Percentiles rank a stretch among this genome's conserved stretches.
Evolutionary conservation across 2,797 vertebrate species (phyloP).

Genomic region (Phalanger gymnotis): DNA sequence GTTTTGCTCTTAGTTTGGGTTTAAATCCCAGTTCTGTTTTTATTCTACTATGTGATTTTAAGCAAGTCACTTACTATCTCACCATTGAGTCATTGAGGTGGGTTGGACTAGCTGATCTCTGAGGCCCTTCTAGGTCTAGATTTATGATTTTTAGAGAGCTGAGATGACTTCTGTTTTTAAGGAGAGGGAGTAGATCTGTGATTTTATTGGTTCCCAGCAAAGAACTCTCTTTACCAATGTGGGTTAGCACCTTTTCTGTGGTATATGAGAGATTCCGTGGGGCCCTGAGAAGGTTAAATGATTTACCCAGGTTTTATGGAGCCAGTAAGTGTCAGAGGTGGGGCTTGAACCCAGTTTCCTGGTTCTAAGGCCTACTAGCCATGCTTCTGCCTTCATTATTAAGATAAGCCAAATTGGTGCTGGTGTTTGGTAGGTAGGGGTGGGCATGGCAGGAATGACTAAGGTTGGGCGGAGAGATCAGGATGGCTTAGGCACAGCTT

Average conservation of each 20-base stretch:
- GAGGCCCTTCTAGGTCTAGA: background rate
- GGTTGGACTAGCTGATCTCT: background rate
- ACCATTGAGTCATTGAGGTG: background rate
- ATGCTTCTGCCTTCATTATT: background rate
- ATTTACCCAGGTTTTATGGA: background rate
- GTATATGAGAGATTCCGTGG: background rate
- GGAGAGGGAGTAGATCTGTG: background rate
- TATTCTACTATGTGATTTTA: background rate
- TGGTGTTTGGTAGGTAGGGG: conserved; percentile 12
- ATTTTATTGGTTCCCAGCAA: background rate
- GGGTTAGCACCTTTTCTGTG: background rate
- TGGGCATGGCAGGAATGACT: conserved; percentile 2
- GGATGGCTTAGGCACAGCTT: background rate
- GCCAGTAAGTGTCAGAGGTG: background rate
- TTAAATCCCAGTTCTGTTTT: background rate
- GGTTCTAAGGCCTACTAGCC: background rate
- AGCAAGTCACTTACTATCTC: background rate
- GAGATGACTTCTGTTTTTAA: background rate
- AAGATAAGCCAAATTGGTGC: conserved; percentile 32
- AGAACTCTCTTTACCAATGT: background rate
- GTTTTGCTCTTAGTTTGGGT: background rate
- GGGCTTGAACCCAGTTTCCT: background rate
- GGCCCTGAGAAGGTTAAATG: background rate
- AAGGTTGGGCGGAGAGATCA: background rate
- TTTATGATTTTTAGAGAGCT: background rate